Conservation (phyloP, 2,113 vertebrate species). For the Corythoichthys intestinalis region DNA sequence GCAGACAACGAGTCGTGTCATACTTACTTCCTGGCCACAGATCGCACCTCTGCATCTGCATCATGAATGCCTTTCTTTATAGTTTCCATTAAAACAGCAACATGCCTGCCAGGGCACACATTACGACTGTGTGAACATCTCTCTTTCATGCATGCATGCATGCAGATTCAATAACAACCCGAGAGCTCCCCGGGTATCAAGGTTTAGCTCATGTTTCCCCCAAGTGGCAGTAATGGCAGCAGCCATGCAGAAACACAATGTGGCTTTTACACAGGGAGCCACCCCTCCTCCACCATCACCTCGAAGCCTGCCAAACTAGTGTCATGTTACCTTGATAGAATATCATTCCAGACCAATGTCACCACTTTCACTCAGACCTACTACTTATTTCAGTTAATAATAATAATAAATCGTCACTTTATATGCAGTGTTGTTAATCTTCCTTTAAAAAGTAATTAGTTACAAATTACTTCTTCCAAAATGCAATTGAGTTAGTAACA, state of each 20-base stretch:
- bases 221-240: constrained; percentile 12
- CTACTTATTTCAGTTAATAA: not conserved
- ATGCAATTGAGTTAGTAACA: too few species aligned
- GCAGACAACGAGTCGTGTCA: not conserved
- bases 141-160: constrained; percentile 6
- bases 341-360: not conserved
- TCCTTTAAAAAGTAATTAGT: too few species aligned
- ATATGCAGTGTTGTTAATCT: too few species aligned
- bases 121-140: not conserved
- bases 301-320: constrained; percentile 34
- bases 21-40: constrained; percentile 89
- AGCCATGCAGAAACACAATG: constrained; percentile 30
- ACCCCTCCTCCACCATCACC: constrained; percentile 36
- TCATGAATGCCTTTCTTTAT: constrained; percentile 95
- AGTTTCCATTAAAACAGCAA: constrained; percentile 84
- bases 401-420: not conserved
- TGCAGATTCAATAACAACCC: constrained; percentile 25
- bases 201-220: constrained; percentile 46
- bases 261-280: constrained; percentile 25
- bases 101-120: constrained; percentile 72
- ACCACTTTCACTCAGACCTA: not conserved
- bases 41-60: constrained; percentile 90
- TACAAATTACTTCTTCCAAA: too few species aligned
- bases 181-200: constrained; percentile 26
- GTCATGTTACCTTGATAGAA: constrained; percentile 30